Conservation (phyloP, 2,888 invertebrate genomes). For the Ennomos quercinarius region DNA sequence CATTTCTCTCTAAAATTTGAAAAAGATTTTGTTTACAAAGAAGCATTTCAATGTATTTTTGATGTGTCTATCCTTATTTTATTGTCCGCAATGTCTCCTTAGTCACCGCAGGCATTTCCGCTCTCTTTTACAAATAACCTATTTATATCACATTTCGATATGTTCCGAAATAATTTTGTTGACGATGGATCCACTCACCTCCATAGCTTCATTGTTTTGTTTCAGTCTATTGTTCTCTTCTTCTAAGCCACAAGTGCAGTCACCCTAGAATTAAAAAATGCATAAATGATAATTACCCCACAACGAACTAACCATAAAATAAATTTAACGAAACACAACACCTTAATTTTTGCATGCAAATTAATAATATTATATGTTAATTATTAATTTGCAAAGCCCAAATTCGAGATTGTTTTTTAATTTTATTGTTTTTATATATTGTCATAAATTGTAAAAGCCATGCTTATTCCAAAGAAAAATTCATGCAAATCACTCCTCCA, state of each 20-base stretch:
- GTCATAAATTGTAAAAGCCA: too few relatives aligned
- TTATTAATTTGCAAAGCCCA: slow-evolving; percentile 4
- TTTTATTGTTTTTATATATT: too few relatives aligned
- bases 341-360: too few relatives aligned
- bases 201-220: slow-evolving; percentile 50
- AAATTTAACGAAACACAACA: too few relatives aligned
- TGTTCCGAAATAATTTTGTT: not conserved
- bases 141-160: not conserved
- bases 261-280: slow-evolving; percentile 50
- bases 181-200: slow-evolving; percentile 44
- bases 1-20: slow-evolving; percentile 39
- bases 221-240: slow-evolving; percentile 62
- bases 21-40: too few relatives aligned
- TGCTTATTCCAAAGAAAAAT: not conserved
- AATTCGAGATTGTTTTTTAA: not conserved
- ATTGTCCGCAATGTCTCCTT: too few relatives aligned
- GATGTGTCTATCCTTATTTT: too few relatives aligned
- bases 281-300: too few relatives aligned
- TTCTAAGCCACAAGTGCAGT: slow-evolving; percentile 63
- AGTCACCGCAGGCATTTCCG: too few relatives aligned
- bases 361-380: slow-evolving; percentile 12
- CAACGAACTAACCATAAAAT: too few relatives aligned
- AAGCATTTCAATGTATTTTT: too few relatives aligned
- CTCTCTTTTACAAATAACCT: not conserved
- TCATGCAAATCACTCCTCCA: slow-evolving; percentile 30